A percentile compares a stretch with the other conserved stretches of the same genome.
These are phyloP conservation scores for Mystacornis crossleyi DNA, from an alignment of 2,113 vertebrate genomes.

Conservation along the genomic window DNA sequence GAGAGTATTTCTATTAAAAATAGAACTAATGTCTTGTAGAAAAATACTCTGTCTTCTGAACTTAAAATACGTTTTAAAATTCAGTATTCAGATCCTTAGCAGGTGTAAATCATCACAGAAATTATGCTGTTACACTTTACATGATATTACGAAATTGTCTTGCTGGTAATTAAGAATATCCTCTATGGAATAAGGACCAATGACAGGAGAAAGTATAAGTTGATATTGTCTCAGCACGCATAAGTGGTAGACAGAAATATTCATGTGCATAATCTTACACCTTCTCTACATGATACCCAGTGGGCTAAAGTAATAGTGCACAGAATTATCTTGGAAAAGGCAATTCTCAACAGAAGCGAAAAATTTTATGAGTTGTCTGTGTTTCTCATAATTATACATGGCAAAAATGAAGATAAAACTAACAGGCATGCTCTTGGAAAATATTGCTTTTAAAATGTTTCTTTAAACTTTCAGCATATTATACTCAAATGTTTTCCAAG, in stretches of 20 bases:
- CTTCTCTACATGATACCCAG: conserved; percentile 43
- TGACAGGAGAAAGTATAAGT: conserved; percentile 6
- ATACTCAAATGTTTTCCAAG: neutral
- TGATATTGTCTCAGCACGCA: conserved; percentile 28
- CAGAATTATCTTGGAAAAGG: conserved; percentile 35
- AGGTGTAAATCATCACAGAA: conserved; percentile 40
- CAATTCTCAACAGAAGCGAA: conserved; percentile 49
- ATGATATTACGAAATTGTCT: conserved; percentile 40
- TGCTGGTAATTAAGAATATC: conserved; percentile 51
- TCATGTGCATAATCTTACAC: conserved; percentile 38
- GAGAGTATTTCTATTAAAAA: conserved; percentile 50
- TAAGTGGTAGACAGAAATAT: conserved; percentile 51
- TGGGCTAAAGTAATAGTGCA: conserved; percentile 27
- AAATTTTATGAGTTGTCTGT: neutral
- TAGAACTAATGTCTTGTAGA: conserved; percentile 14
- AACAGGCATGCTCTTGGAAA: neutral
- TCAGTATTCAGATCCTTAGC: neutral
- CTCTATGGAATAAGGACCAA: conserved; percentile 24
- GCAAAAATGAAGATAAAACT: neutral
- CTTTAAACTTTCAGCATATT: neutral
- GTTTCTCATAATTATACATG: conserved; percentile 5
- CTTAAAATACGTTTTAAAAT: neutral
- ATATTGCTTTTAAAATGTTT: neutral
- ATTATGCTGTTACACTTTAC: conserved; percentile 16
- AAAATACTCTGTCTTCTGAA: conserved; percentile 51